A percentile compares a stretch with the other conserved stretches of the same genome.
These are phyloP conservation scores for Pedetes capensis DNA, from an alignment of 2,113 vertebrate species.

Conservation along the genomic window DNA sequence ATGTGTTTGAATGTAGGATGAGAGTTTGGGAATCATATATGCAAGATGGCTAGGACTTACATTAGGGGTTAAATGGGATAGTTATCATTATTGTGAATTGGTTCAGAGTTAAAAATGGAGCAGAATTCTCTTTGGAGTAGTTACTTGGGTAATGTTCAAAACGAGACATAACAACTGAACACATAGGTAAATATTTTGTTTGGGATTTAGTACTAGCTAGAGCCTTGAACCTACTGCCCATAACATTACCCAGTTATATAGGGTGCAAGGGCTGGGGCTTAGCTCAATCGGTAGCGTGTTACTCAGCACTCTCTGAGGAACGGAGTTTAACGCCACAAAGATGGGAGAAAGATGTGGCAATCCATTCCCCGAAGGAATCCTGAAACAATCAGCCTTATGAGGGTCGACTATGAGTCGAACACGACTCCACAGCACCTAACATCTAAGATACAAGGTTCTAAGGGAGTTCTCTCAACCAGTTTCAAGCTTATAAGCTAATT, in stretches of 20 bases:
- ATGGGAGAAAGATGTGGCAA: no score
- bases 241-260: no score
- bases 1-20: background rate
- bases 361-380: no score
- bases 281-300: no score
- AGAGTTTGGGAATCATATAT: background rate
- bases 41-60: background rate
- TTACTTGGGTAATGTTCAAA: background rate
- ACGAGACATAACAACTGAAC: background rate
- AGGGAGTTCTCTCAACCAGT: background rate
- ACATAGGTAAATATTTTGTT: background rate
- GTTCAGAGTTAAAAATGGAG: background rate
- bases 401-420: no score
- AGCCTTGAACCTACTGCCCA: background rate
- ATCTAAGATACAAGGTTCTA: background rate
- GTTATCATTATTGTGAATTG: background rate
- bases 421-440: no score
- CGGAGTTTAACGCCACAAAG: no score
- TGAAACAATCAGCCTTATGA: no score
- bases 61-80: background rate
- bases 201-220: background rate
- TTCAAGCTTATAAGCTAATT: slow-evolving; percentile 8
- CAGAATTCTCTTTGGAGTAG: background rate
- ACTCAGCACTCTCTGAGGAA: no score
- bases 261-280: no score